Evolutionary conservation across 1,140 invertebrate species (phyloP).

Genomic region (Chionoecetes opilio): DNA sequence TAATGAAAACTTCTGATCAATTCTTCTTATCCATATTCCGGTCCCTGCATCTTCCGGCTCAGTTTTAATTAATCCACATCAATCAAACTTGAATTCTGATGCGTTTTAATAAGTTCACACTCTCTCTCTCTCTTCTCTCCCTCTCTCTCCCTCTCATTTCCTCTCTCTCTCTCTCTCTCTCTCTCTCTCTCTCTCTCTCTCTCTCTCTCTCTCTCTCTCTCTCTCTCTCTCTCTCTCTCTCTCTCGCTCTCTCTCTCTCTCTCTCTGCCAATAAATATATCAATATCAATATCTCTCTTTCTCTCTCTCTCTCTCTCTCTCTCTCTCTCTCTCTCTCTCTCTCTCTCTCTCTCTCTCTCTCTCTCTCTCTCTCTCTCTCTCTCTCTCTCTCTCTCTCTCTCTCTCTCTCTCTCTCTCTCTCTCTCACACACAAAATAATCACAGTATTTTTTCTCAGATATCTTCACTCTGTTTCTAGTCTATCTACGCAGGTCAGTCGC

Average conservation of each 20-base stretch:
- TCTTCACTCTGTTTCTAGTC: neutral
- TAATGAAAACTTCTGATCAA: neutral
- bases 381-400: slow-evolving; percentile 18
- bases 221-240: slow-evolving; percentile 24
- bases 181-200: no score
- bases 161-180: no score
- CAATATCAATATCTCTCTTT: no score
- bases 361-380: slow-evolving; percentile 20
- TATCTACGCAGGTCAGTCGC: no score
- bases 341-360: slow-evolving; percentile 5
- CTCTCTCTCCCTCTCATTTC: neutral
- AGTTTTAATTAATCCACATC: slow-evolving; percentile 19
- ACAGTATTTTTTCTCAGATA: neutral
- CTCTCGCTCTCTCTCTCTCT: slow-evolving; percentile 3
- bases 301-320: no score
- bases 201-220: no score
- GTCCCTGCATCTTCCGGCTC: neutral
- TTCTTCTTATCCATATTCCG: neutral
- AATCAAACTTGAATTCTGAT: neutral
- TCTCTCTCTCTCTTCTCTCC: neutral
- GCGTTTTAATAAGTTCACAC: neutral
- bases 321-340: no score
- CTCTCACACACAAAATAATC: neutral
- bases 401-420: slow-evolving; percentile 22
- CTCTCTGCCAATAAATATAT: no score